These are phyloP conservation scores for Megamerina dolium DNA, from an alignment of 2,888 invertebrate species.

Conservation along the genomic window DNA sequence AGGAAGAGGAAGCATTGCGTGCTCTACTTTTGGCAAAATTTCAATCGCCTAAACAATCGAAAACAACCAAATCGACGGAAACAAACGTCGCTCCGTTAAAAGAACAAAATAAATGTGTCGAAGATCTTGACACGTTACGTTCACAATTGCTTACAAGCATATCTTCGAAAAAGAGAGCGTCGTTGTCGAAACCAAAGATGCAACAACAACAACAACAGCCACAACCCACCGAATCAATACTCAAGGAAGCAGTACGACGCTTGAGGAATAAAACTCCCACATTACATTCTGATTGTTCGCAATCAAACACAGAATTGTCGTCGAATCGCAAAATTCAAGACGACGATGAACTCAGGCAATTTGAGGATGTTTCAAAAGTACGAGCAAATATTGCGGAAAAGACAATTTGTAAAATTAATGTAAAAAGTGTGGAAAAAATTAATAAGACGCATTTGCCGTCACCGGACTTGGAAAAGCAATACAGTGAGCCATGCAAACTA, in stretches of 20 bases:
- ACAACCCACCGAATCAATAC: constrained; percentile 30
- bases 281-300: no score
- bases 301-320: no score
- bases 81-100: not conserved
- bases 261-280: constrained; percentile 27
- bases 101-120: not conserved
- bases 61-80: not conserved
- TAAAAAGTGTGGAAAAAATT: not conserved
- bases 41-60: constrained; percentile 1
- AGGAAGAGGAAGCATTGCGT: constrained; percentile 41
- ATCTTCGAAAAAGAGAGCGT: no score
- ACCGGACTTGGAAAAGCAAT: no score
- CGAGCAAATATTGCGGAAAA: no score
- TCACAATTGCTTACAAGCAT: constrained; percentile 34
- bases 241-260: constrained; percentile 44
- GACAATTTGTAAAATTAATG: no score
- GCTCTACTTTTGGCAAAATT: constrained; percentile 33
- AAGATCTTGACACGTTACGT: constrained; percentile 31
- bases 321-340: no score
- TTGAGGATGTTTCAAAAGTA: no score
- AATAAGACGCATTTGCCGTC: not conserved
- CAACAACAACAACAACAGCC: constrained; percentile 20
- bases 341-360: no score
- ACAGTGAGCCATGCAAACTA: no score
- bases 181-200: no score